phyloP scores from a whole-genome alignment of 1,140 invertebrate genomes.

The Polypedilum pembai region DNA sequence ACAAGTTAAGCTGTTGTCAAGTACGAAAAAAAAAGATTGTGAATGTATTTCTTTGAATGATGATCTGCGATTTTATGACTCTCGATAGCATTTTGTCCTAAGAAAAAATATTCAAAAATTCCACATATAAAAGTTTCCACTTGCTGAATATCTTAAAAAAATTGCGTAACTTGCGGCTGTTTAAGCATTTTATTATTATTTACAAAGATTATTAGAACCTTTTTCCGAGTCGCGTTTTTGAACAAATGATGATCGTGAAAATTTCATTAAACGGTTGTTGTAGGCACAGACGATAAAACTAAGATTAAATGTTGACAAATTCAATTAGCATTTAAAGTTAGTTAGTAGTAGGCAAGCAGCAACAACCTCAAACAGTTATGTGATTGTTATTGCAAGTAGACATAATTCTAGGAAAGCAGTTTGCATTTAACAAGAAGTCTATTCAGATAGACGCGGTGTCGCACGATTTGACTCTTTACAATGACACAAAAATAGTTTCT shows the following conservation, averaged over 20 bases:
- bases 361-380: background rate
- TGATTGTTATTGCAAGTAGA: background rate
- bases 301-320: too few species aligned
- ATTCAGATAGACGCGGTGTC: background rate
- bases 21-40: background rate
- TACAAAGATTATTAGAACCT: too few species aligned
- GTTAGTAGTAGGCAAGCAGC: too few species aligned
- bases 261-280: too few species aligned
- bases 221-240: too few species aligned
- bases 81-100: slow-evolving; percentile 1
- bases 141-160: background rate
- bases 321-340: too few species aligned
- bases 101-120: background rate
- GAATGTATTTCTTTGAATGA: background rate
- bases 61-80: slow-evolving; percentile 10
- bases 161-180: background rate
- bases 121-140: background rate
- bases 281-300: too few species aligned
- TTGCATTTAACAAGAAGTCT: slow-evolving; percentile 1
- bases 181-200: too few species aligned
- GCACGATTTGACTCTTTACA: background rate
- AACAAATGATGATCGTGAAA: too few species aligned
- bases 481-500: background rate
- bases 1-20: background rate
- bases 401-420: background rate